Evolutionary conservation across 2,888 invertebrate genomes (phyloP).

Genomic region (Megaustenia siamemsis): DNA sequence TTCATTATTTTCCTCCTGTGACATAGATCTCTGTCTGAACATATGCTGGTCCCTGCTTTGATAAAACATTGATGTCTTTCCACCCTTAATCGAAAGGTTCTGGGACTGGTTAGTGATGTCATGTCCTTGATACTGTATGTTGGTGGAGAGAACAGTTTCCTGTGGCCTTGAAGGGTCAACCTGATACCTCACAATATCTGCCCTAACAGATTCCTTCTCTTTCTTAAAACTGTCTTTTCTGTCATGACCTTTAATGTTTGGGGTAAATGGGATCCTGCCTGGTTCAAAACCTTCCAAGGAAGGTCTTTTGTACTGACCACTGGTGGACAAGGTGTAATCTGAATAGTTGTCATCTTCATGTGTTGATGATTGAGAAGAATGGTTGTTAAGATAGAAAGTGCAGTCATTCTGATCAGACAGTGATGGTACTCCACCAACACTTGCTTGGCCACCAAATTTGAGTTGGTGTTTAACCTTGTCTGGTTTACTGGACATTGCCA

Average conservation of each 20-base stretch:
- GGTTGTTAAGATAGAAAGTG: not conserved
- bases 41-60: slow-evolving; percentile 24
- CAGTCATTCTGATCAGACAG: slow-evolving; percentile 12
- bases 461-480: slow-evolving; percentile 52
- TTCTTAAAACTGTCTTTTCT: slow-evolving; percentile 72
- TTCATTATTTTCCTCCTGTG: slow-evolving; percentile 42
- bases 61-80: not conserved
- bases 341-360: slow-evolving; percentile 62
- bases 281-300: slow-evolving; percentile 64
- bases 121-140: slow-evolving; percentile 32
- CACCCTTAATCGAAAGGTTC: not conserved
- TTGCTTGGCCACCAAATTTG: slow-evolving; percentile 39
- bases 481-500: slow-evolving; percentile 70
- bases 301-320: slow-evolving; percentile 72
- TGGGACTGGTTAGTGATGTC: not conserved
- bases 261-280: slow-evolving; percentile 62
- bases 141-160: not conserved
- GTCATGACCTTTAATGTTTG: slow-evolving; percentile 63
- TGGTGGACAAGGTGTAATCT: slow-evolving; percentile 73
- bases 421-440: slow-evolving; percentile 19
- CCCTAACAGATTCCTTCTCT: slow-evolving; percentile 55
- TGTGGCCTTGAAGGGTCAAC: slow-evolving; percentile 56
- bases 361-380: slow-evolving; percentile 20
- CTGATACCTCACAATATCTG: slow-evolving; percentile 73
- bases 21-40: slow-evolving; percentile 49